phyloP scores from a whole-genome alignment of 2,888 invertebrate species.

The Meghimatium bilineatum region DNA sequence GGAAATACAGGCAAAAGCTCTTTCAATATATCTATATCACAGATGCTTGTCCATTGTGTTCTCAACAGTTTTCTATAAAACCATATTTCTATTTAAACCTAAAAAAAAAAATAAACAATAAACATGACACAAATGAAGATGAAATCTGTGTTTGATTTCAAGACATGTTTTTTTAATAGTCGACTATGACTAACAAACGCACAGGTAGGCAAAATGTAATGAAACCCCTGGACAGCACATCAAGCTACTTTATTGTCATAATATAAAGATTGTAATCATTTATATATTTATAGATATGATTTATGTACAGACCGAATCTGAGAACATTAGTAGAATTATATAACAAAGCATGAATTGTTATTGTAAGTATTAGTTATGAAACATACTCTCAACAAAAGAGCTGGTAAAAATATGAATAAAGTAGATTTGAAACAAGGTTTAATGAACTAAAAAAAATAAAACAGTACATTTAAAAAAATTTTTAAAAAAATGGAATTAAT shows the following conservation, averaged over 20 bases:
- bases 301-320: slow-evolving; percentile 6
- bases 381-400: slow-evolving; percentile 4
- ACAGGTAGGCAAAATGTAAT: slow-evolving; percentile 46
- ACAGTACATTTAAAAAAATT: too few species aligned
- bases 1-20: too few species aligned
- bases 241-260: slow-evolving; percentile 24
- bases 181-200: slow-evolving; percentile 47
- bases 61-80: too few species aligned
- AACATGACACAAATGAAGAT: background rate
- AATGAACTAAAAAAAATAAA: background rate
- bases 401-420: background rate
- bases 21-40: too few species aligned
- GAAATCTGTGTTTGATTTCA: background rate
- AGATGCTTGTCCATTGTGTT: too few species aligned
- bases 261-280: slow-evolving; percentile 1
- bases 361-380: background rate
- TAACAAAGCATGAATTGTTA: background rate
- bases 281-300: background rate
- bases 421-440: slow-evolving; percentile 1
- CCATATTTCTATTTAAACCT: too few species aligned
- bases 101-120: background rate
- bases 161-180: slow-evolving; percentile 43
- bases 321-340: background rate
- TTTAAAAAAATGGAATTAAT: background rate
- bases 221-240: slow-evolving; percentile 41